Evolutionary conservation across 1,140 invertebrate species (phyloP), one percentile per base, ranked within the genome.

Genomic region (Globodera rostochiensis): DNA sequence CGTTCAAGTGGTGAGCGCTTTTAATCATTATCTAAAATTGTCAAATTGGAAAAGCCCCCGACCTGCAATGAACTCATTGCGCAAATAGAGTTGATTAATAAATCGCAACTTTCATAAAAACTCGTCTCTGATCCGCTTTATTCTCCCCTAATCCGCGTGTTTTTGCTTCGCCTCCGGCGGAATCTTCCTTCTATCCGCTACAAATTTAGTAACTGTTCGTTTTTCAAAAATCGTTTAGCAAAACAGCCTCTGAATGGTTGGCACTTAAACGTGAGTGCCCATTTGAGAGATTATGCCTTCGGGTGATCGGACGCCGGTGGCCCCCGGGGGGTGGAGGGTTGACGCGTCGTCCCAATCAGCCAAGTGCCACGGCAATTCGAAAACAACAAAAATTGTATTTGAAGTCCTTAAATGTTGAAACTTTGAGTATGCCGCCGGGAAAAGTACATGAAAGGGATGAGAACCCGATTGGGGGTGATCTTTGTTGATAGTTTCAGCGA

Each of bases 1-100:
- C 25, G 69, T 71, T n/a, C 69, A 71, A 36, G 69, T 71, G 69
- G 69, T 71, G 19, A 21, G 69, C n/a, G 36, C 69, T 45, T 8
- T 69, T 9, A 11, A 15, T 21, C 67, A 53, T 13, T 4, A 53
- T 9, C 5, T 53, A 7, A 7, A 53, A 9, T 53, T 53, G 50
- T 4, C 7, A 53, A 53, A 53, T 7, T 53, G 50, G 53, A 9
- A 53, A 53, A 53, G 53, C 15, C 53, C 53, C 53, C 53, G 53
- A 9, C 53, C 9, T 19, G 57, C 57, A 60, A 60, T 6, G 15
- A 19, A 36, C 25, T 36, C 25, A 36, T 36, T 36, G 36, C 36
- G 36, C 36, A 36, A 36, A 36, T 36, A 36, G 36, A 36, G 36
- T 36, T 36, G 36, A 36, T 36, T 36, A 36, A 1, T 36, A 36